phyloP scores from a whole-genome alignment of 2,888 invertebrate species.

The Drosophila prostipennis region DNA sequence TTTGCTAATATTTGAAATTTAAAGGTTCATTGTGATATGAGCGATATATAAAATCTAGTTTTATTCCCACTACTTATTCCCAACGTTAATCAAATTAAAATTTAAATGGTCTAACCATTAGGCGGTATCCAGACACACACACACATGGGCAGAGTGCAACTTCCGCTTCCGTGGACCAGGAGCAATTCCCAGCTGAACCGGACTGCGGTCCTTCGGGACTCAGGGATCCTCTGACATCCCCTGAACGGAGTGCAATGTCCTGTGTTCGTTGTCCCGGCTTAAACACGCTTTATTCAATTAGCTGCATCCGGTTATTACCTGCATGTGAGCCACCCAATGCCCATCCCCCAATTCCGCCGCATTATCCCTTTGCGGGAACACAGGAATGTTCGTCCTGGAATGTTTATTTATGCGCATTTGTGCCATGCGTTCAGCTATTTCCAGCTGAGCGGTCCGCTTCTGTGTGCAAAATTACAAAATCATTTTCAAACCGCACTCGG shows the following conservation, averaged over 20 bases:
- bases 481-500: slow-evolving; percentile 71
- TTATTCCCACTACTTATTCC: neutral
- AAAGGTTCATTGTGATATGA: neutral
- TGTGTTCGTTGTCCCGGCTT: slow-evolving; percentile 56
- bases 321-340: slow-evolving; percentile 43
- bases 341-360: slow-evolving; percentile 1
- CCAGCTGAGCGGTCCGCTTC: slow-evolving; percentile 72
- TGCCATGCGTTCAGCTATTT: slow-evolving; percentile 68
- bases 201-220: slow-evolving; percentile 23
- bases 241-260: slow-evolving; percentile 20
- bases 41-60: neutral
- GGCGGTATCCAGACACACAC: slow-evolving; percentile 55
- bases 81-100: slow-evolving; percentile 46
- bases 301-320: slow-evolving; percentile 79
- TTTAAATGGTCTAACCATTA: slow-evolving; percentile 75
- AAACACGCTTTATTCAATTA: slow-evolving; percentile 75
- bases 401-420: slow-evolving; percentile 60
- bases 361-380: slow-evolving; percentile 50
- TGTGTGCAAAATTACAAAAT: slow-evolving; percentile 75
- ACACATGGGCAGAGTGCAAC: slow-evolving; percentile 26
- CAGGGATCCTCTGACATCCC: slow-evolving; percentile 45
- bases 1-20: slow-evolving; percentile 4
- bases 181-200: slow-evolving; percentile 17
- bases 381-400: slow-evolving; percentile 50
- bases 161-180: slow-evolving; percentile 58